Evolutionary conservation across 2,888 invertebrate genomes (phyloP).

Genomic region (Homarus gammarus): DNA sequence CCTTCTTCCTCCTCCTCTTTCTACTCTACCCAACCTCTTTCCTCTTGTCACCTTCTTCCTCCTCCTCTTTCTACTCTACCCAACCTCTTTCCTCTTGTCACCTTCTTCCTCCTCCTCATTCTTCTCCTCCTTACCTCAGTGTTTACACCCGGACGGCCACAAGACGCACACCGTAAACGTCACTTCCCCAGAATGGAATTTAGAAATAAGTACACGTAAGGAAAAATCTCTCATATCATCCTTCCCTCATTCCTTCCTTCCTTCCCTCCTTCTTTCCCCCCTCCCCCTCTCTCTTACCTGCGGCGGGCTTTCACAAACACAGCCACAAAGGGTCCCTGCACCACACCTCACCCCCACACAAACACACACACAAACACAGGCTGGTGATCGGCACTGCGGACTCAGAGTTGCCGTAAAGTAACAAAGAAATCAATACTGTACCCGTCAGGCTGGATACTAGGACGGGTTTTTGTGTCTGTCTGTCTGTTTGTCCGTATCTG

Average conservation of each 20-base stretch:
- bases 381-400: constrained; percentile 43
- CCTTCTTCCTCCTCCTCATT: not conserved
- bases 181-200: not conserved
- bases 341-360: too few species aligned
- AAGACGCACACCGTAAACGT: not conserved
- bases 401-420: constrained; percentile 26
- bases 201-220: not conserved
- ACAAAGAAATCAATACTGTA: constrained; percentile 46
- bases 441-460: constrained; percentile 33
- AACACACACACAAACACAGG: not conserved
- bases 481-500: too few species aligned
- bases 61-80: too few species aligned
- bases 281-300: not conserved
- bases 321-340: too few species aligned
- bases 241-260: not conserved
- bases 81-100: not conserved
- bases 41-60: too few species aligned
- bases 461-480: constrained; percentile 15
- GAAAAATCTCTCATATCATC: not conserved
- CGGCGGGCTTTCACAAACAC: not conserved
- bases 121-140: not conserved
- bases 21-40: too few species aligned
- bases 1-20: too few species aligned
- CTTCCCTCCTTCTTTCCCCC: not conserved
- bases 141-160: not conserved